Conservation (phyloP, 2,113 vertebrate genomes). For the Bubo bubo region DNA sequence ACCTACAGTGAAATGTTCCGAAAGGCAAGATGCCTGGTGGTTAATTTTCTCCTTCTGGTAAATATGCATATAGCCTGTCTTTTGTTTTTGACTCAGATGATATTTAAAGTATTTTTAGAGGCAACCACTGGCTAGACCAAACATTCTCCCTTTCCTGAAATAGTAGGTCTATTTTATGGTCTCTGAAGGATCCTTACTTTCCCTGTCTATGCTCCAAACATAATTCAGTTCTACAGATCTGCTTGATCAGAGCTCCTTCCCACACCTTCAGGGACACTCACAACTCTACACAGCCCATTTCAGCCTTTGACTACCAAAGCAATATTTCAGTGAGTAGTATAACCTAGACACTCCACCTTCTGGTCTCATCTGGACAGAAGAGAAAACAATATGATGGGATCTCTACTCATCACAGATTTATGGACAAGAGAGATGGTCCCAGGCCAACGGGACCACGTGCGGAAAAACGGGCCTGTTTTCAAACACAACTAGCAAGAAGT, state of each 20-base stretch:
- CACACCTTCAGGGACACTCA: background rate
- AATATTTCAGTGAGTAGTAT: background rate
- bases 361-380: background rate
- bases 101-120: slow-evolving; percentile 38
- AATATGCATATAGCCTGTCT: background rate
- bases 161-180: background rate
- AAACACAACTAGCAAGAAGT: background rate
- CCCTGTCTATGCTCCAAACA: background rate
- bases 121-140: background rate
- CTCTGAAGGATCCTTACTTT: background rate
- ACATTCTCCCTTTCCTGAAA: background rate
- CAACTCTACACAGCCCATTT: background rate
- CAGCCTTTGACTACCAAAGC: background rate
- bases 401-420: background rate
- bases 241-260: background rate
- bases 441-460: fast-evolving
- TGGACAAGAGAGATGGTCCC: background rate
- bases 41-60: background rate
- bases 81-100: background rate
- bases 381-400: background rate
- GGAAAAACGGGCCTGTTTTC: fast-evolving
- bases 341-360: background rate
- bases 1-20: background rate
- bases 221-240: background rate
- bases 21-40: background rate